These are phyloP conservation scores for Tonatia bakeri DNA, from an alignment of 2,113 vertebrate genomes.

Conservation along the genomic window DNA sequence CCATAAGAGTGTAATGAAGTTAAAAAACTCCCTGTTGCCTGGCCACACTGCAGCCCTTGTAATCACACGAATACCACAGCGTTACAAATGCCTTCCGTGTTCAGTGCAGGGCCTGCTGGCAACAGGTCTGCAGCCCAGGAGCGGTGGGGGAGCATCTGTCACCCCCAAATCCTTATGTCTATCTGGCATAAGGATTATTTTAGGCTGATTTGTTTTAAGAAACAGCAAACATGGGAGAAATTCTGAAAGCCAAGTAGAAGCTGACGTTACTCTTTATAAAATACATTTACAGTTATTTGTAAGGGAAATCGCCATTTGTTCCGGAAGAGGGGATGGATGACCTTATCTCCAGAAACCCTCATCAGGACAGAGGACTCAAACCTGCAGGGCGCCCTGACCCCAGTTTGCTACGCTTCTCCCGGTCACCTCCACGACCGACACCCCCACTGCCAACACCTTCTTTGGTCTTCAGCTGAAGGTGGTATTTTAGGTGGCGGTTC, in stretches of 20 bases:
- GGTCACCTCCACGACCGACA: not conserved
- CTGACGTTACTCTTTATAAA: not conserved
- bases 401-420: not conserved
- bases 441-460: not conserved
- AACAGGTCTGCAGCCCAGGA: not conserved
- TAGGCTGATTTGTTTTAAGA: not conserved
- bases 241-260: not conserved
- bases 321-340: not conserved
- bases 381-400: not conserved
- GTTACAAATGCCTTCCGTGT: not conserved
- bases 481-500: not conserved
- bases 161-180: not conserved
- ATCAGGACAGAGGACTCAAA: not conserved
- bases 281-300: not conserved
- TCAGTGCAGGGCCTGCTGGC: not conserved
- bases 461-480: not conserved
- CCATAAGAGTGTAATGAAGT: not conserved
- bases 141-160: not conserved
- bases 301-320: not conserved
- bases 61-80: not conserved
- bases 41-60: not conserved
- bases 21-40: not conserved
- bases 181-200: not conserved
- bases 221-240: not conserved
- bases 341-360: not conserved